These are phyloP conservation scores for Congeria kusceri DNA, from an alignment of 2,888 invertebrate species.

Conservation along the genomic window DNA sequence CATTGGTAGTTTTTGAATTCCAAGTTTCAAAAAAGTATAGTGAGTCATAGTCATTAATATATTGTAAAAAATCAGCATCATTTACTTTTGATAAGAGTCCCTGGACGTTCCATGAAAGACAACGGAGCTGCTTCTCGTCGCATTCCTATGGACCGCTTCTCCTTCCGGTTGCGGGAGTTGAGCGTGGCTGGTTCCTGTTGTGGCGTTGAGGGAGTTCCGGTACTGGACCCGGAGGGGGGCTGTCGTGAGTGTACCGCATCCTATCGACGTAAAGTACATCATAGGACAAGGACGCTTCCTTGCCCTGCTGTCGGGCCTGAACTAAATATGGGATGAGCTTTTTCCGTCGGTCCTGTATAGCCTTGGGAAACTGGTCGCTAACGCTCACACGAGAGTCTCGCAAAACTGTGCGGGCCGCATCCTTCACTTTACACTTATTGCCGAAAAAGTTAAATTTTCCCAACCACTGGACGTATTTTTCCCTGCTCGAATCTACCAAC, in stretches of 20 bases:
- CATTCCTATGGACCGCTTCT: slow-evolving; percentile 6
- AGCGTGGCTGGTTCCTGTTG: neutral
- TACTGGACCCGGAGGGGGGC: no score
- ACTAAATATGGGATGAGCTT: slow-evolving; percentile 20
- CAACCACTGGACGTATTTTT: no score
- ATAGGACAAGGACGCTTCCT: slow-evolving; percentile 12
- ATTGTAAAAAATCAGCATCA: slow-evolving; percentile 9
- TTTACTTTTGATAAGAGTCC: slow-evolving; percentile 9
- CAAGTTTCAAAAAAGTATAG: slow-evolving; percentile 6
- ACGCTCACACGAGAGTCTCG: neutral
- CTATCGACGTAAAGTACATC: slow-evolving; percentile 15
- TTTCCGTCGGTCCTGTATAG: slow-evolving; percentile 12
- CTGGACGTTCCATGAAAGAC: neutral
- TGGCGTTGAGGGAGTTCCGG: no score
- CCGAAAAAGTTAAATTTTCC: neutral
- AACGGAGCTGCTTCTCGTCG: neutral
- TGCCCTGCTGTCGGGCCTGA: slow-evolving; percentile 15
- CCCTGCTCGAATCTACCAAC: slow-evolving; percentile 7
- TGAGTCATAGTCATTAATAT: neutral
- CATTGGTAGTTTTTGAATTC: neutral
- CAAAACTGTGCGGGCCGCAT: neutral
- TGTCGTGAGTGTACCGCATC: no score
- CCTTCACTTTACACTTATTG: no score
- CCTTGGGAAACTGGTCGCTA: no score
- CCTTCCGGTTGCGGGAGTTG: neutral